These are phyloP conservation scores for Gastrophysa polygoni DNA, from an alignment of 2,888 invertebrate genomes.

Conservation along the genomic window DNA sequence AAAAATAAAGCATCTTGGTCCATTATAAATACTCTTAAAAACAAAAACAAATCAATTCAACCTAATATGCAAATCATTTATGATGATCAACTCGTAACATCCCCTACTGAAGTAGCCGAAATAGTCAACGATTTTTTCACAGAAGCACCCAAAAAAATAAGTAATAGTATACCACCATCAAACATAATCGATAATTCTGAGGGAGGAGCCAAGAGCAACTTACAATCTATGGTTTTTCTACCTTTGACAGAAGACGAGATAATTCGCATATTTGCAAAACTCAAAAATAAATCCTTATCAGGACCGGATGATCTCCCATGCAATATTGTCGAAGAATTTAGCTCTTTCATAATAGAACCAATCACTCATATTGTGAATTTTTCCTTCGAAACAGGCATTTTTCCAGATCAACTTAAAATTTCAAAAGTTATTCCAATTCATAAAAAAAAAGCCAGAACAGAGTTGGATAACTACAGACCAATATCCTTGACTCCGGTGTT, in stretches of 20 bases:
- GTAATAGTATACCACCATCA: neutral
- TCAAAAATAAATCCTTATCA: neutral
- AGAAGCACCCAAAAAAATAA: neutral
- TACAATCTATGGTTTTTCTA: neutral
- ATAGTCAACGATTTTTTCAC: neutral
- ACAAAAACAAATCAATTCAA: neutral
- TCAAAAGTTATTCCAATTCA: neutral
- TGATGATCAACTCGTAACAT: neutral
- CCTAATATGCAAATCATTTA: neutral
- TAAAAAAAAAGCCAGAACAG: slow-evolving; percentile 3
- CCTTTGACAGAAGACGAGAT: slow-evolving; percentile 4
- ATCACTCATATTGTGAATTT: neutral
- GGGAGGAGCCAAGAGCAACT: neutral
- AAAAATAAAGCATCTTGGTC: slow-evolving; percentile 3
- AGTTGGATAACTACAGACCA: neutral
- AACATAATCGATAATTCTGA: slow-evolving; percentile 1
- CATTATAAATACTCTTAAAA: neutral
- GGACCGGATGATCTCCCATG: neutral
- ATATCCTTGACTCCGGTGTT: neutral
- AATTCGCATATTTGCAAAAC: neutral
- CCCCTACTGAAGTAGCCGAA: neutral
- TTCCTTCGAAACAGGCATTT: neutral
- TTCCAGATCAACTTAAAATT: neutral
- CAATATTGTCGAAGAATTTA: neutral
- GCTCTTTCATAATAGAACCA: neutral